phyloP scores from a whole-genome alignment of 2,113 vertebrate genomes.

The Prochilodus magdalenae region DNA sequence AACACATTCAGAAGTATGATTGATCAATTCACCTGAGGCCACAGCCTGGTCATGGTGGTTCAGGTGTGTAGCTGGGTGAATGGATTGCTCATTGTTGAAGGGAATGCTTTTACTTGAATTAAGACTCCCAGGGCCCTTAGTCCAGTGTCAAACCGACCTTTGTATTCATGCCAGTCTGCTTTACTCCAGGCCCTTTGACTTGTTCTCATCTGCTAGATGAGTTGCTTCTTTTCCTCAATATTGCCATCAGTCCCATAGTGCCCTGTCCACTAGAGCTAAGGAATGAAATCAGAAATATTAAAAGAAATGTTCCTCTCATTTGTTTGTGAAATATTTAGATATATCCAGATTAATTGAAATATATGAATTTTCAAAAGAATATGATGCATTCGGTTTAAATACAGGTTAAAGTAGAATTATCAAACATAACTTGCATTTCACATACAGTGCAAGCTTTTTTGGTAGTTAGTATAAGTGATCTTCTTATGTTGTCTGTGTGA shows the following conservation, averaged over 20 bases:
- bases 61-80: background rate
- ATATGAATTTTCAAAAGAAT: too few species aligned
- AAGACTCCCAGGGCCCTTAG: background rate
- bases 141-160: background rate
- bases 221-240: background rate
- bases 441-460: too few species aligned
- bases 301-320: too few species aligned
- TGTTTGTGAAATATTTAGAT: too few species aligned
- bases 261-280: background rate
- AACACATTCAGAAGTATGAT: background rate
- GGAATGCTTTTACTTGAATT: conserved; percentile 21
- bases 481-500: too few species aligned
- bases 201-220: conserved; percentile 11
- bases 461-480: too few species aligned
- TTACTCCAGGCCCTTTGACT: background rate
- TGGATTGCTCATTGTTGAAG: background rate
- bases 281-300: too few species aligned
- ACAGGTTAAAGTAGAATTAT: too few species aligned
- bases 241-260: background rate
- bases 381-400: too few species aligned
- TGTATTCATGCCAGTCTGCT: background rate
- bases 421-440: too few species aligned
- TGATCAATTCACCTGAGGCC: background rate
- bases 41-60: background rate
- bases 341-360: too few species aligned